Evolutionary conservation across 1,140 invertebrate genomes (phyloP), one percentile per base, ranked within the genome.

Genomic region (Chironomus tepperi): DNA sequence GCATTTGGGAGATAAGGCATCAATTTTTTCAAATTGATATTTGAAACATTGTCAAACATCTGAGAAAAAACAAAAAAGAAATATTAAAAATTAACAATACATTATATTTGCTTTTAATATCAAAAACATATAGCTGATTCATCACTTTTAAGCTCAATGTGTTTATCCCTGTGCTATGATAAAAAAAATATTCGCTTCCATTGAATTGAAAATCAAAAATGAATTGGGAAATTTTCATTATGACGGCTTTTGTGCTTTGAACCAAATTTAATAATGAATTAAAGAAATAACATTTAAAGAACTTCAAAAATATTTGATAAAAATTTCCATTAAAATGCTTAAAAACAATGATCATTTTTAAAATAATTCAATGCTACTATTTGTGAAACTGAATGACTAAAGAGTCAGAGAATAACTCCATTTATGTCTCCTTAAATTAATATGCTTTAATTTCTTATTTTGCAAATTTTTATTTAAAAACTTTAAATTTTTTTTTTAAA

Each of bases 61-160:
- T 34, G 24, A 34, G 24, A 34, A 34, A 34, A 34, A 12, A 12
- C 47, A 57, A 57, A 12, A 12, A 15, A n/a, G 15, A 57, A 57
- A 57, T n/a, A n/a, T 57, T n/a, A 57, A 57, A 57, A 57, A 15
- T 47, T 12, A n/a, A 57, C 12, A 57, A 57, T 57, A 57, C n/a
- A n/a, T n/a, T n/a, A 34, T 34, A 34, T 34, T 15, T n/a, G 47
- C 47, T 57, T 57, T 57, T 57, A 57, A 7, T 47, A 47, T n/a
- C 47, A 57, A 57, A 47, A 47, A 57, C 47, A 57, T 57, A n/a
- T 57, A 12, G 47, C 47, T 57, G 47, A 57, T 57, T n/a, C 43
- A 47, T 47, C 43, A n/a, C 47, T 57, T 57, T 15, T 15, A n/a
- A n/a, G 47, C 47, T 57, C 47, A 57, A 57, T 57, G 47, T 57